Conservation (phyloP, 2,888 invertebrate genomes). For the Cotesia congregata region DNA sequence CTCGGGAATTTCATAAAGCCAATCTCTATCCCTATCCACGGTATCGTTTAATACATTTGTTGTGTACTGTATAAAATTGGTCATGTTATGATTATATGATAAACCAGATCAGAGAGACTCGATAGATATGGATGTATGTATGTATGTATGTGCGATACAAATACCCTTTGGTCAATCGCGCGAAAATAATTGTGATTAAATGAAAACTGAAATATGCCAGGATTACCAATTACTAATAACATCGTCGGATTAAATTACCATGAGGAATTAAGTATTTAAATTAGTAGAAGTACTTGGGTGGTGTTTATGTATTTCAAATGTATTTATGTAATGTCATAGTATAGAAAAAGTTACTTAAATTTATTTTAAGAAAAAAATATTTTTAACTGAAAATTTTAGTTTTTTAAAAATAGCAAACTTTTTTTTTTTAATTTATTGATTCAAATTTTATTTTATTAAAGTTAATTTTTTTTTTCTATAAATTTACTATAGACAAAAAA, state of each 20-base stretch:
- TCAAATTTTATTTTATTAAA: too few relatives aligned
- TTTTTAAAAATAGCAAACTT: too few relatives aligned
- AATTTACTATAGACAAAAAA: too few relatives aligned
- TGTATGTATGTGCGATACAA: background rate
- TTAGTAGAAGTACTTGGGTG: background rate
- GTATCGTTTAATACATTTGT: conserved; percentile 29
- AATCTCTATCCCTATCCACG: background rate
- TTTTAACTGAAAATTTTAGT: too few relatives aligned
- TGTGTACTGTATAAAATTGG: conserved; percentile 9
- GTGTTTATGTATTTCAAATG: background rate
- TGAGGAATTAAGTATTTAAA: conserved; percentile 11
- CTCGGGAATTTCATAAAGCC: conserved; percentile 13
- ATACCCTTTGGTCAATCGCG: background rate
- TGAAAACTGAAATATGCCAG: conserved; percentile 6
- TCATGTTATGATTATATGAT: conserved; percentile 8
- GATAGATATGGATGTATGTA: background rate
- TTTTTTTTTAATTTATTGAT: too few relatives aligned
- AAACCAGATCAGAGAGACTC: conserved; percentile 4
- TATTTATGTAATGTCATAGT: background rate
- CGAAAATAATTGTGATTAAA: conserved; percentile 19
- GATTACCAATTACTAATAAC: conserved; percentile 20
- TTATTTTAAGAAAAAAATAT: too few relatives aligned
- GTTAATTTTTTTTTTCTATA: too few relatives aligned
- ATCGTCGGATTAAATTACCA: conserved; percentile 26
- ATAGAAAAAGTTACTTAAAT: too few relatives aligned